Base-by-base conservation (phyloP, 2,888 invertebrate species). In the Helicoverpa assulta region DNA sequence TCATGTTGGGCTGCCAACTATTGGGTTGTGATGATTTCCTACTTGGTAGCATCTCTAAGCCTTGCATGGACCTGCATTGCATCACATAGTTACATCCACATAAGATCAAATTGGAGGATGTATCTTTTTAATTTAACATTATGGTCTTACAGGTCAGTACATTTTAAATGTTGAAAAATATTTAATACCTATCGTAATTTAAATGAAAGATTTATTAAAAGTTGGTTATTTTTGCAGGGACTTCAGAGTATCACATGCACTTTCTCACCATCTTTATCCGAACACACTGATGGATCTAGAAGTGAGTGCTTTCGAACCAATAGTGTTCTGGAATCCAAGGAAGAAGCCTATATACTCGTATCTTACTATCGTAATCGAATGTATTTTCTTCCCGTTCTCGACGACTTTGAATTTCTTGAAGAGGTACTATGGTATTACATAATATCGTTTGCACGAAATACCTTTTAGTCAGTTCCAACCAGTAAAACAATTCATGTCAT, bases 81-180 rank as follows among this genome's bases (percentile, higher is more conserved):
- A 0, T 96, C 97, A 0, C 98, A 98, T 87, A 98, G 98, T 87
- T 98, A 97, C 86, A 96, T 98, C 76, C 98, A 98, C 87, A 96
- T 96, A 86, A 96, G 94, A 77, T 97, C 97, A 78, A 98, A 97
- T 86, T 98, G 97, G 96, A 96, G 98, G 70, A 98, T 98, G 97
- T 97, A 97, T 83, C 96, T 97, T 64, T 97, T 97, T 82, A 97
- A 98, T 81, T 91, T 98, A 51, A 95, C 96, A 14, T 85, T 97
- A 67, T 94, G 97, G 96, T 97, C 97, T 1, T 96, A 97, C 50
- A 96, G 96, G 97, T 96, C 85, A 67, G 0, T n/a, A 12, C 12
- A 1, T 37, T 33, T 37, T 12, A 12, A 0, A 12, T 37, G 0
- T 10, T 37, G 2, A 37, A 12, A 37, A 37, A 1, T 37, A 37